These are phyloP conservation scores for Poecile montanus DNA, from an alignment of 2,797 vertebrate species.

Conservation along the genomic window DNA sequence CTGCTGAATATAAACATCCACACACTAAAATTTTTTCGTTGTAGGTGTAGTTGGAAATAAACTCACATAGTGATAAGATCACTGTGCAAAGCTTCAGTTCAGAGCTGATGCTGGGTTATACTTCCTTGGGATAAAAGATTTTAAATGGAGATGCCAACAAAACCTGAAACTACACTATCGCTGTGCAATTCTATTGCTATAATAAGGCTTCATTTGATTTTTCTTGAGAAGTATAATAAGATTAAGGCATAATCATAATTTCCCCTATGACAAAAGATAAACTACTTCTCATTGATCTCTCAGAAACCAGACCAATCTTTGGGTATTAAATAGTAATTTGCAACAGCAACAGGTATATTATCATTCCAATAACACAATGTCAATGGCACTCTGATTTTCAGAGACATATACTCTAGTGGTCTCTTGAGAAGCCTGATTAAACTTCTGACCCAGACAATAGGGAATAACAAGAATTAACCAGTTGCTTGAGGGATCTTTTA, in stretches of 20 bases:
- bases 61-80: background rate
- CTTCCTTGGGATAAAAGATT: background rate
- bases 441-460: background rate
- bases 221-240: constrained; percentile 12
- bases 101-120: background rate
- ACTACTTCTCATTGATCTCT: constrained; percentile 12
- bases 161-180: background rate
- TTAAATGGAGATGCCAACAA: background rate
- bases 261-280: background rate
- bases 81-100: background rate
- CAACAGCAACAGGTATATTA: background rate
- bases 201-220: constrained; percentile 27
- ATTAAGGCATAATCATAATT: constrained; percentile 30
- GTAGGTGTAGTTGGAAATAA: background rate
- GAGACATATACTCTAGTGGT: background rate
- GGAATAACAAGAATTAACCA: background rate
- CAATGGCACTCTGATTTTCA: background rate
- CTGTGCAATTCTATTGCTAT: background rate
- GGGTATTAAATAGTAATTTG: constrained; percentile 10
- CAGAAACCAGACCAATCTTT: background rate
- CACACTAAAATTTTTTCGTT: background rate
- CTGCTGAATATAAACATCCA: background rate
- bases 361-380: background rate
- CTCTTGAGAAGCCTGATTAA: background rate
- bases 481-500: background rate